Evolutionary conservation across 1,140 invertebrate species (phyloP), one percentile per base, ranked within the genome.

Genomic region (Zaprionus kolodkinae): DNA sequence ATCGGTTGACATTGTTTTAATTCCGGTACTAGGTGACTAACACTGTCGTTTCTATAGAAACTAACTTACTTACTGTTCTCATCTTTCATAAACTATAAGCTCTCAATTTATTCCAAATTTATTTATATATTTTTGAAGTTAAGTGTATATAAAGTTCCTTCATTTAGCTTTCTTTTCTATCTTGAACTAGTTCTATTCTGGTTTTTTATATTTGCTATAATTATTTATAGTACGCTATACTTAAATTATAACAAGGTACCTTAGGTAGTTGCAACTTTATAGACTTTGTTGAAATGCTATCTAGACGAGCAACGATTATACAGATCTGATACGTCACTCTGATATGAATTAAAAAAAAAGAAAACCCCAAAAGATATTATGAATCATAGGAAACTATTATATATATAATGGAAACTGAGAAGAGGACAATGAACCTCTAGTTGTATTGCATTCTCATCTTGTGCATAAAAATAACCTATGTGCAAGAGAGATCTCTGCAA

Each of bases 321-420:
- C n/a, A n/a, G n/a, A n/a, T n/a, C n/a, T n/a, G n/a, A n/a, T n/a
- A 21, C 45, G 45, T 50, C 45, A 50, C 21, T 25, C 17, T 50
- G 45, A 21, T 50, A 21, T 50, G 9, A 50, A 50, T 5, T 21
- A 21, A 21, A n/a, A n/a, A 4, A 27, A 11, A 11, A 12, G 15
- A 11, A 6, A 21, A 3, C 5, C 45, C 15, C 17, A 25, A 6
- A 12, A 21, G 5, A 21, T 21, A 21, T 25, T 21, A 25, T 50
- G 17, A 21, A 25, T 21, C 15, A 50, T 10, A 25, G 1, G 3
- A 30, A 30, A 30, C 3, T 30, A 30, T 30, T 30, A 6, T 30
- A 30, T 30, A 6, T 4, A 30, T 30, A 30, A 30, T 30, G 27
- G 27, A 30, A 30, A 30, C 27, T 30, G 27, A 30, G 27, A 30